phyloP scores from a whole-genome alignment of 2,888 invertebrate genomes.

The Tetrapedia diversipes region DNA sequence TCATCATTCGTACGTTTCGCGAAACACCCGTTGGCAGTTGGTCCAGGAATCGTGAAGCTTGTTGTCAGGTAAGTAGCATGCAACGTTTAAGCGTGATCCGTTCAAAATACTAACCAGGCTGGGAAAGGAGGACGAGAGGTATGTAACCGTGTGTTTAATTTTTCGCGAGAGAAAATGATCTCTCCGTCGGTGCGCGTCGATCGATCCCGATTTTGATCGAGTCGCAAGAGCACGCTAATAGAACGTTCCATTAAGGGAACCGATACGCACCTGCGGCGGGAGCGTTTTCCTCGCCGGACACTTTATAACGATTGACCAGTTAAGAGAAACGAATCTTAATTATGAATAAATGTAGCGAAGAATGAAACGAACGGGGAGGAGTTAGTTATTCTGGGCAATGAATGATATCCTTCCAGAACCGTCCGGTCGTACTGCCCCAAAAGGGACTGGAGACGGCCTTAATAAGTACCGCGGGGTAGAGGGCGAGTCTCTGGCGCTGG shows the following conservation, averaged over 20 bases:
- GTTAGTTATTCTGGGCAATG: constrained; percentile 56
- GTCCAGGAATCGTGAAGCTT: constrained; percentile 10
- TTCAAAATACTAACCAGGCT: constrained; percentile 27
- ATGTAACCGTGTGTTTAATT: constrained; percentile 33
- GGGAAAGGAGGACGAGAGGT: constrained; percentile 44
- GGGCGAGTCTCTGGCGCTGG: constrained; percentile 78
- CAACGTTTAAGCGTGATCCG: constrained; percentile 15
- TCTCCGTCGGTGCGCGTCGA: not conserved
- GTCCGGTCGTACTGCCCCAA: constrained; percentile 81
- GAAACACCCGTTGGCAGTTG: constrained; percentile 2
- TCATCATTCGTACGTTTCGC: not conserved
- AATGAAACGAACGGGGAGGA: constrained; percentile 30
- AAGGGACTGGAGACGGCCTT: constrained; percentile 82
- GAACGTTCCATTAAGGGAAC: not conserved
- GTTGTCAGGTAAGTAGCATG: constrained; percentile 64
- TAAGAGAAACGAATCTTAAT: constrained; percentile 10
- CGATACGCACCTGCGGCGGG: not conserved
- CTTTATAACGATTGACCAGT: not conserved
- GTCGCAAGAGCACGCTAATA: not conserved
- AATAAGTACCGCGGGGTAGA: constrained; percentile 80
- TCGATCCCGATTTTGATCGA: not conserved
- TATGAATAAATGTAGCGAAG: constrained; percentile 2
- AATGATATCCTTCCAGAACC: constrained; percentile 80
- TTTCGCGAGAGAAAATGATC: constrained; percentile 21
- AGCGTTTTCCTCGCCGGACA: constrained; percentile 22